Percentiles rank a stretch among this genome's conserved stretches.
These are phyloP conservation scores for Rhorus exstirpatorius DNA, from an alignment of 2,888 invertebrate species.

Conservation along the genomic window DNA sequence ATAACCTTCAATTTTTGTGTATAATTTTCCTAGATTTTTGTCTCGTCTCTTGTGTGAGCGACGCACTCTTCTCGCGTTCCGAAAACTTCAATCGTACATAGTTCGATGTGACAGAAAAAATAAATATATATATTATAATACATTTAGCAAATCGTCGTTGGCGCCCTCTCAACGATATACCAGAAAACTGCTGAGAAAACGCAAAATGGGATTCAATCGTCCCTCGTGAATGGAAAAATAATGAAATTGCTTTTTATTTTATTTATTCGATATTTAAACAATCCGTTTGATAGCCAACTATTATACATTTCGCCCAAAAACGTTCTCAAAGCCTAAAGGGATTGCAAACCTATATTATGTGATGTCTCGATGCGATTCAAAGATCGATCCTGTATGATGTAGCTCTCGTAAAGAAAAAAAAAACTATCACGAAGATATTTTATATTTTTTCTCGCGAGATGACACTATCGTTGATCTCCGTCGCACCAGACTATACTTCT, in stretches of 20 bases:
- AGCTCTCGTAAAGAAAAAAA: too few relatives aligned
- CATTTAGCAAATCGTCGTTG: neutral
- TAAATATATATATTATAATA: neutral
- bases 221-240: neutral
- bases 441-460: neutral
- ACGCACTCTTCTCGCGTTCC: neutral
- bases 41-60: neutral
- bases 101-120: neutral
- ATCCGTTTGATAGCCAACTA: neutral
- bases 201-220: neutral
- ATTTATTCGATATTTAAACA: neutral
- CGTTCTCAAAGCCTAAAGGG: neutral
- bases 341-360: too few relatives aligned
- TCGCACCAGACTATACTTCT: slow-evolving; percentile 5
- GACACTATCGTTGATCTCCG: slow-evolving; percentile 20
- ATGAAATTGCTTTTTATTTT: neutral
- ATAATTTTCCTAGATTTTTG: too few relatives aligned
- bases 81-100: neutral
- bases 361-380: too few relatives aligned
- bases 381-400: too few relatives aligned
- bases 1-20: too few relatives aligned
- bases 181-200: neutral
- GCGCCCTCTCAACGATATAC: neutral
- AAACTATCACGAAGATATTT: too few relatives aligned
- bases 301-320: too few relatives aligned